Evolutionary conservation across 1,140 invertebrate genomes (phyloP).

Genomic region (Halesus radiatus): DNA sequence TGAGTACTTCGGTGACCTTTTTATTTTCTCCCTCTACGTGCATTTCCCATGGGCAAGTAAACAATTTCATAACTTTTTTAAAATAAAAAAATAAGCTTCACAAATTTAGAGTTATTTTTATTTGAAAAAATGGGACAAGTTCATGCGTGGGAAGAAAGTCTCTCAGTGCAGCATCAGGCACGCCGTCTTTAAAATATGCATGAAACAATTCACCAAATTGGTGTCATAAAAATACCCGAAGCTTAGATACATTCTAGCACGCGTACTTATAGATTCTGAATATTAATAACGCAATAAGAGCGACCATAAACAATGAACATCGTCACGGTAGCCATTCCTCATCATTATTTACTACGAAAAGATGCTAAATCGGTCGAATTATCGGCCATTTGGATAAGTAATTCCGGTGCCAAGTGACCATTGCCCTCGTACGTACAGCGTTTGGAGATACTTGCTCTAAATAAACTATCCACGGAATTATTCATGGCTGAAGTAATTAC

Average conservation of each 20-base stretch:
- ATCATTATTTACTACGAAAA: slow-evolving; percentile 35
- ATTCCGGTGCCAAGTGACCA: slow-evolving; percentile 8
- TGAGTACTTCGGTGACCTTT: too few species aligned
- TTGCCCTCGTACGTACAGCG: background rate
- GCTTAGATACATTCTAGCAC: slow-evolving; percentile 9
- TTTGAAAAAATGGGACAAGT: too few species aligned
- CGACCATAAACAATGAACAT: slow-evolving; percentile 19
- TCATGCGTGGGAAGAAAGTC: too few species aligned
- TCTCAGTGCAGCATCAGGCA: too few species aligned
- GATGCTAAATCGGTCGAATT: slow-evolving; percentile 29
- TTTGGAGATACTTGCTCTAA: slow-evolving; percentile 11
- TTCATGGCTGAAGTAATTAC: slow-evolving; percentile 52
- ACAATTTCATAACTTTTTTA: too few species aligned
- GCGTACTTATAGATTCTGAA: background rate
- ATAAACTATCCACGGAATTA: slow-evolving; percentile 40
- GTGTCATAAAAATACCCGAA: slow-evolving; percentile 11
- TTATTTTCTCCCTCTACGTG: too few species aligned
- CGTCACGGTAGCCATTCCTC: slow-evolving; percentile 30
- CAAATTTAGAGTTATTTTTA: too few species aligned
- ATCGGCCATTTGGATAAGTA: slow-evolving; percentile 11
- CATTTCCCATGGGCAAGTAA: too few species aligned
- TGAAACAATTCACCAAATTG: background rate
- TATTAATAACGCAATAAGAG: slow-evolving; percentile 16
- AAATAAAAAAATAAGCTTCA: too few species aligned
- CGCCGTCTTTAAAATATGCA: background rate